Base-by-base conservation (phyloP, 2,888 invertebrate genomes). In the Dastarcus helophoroides region DNA sequence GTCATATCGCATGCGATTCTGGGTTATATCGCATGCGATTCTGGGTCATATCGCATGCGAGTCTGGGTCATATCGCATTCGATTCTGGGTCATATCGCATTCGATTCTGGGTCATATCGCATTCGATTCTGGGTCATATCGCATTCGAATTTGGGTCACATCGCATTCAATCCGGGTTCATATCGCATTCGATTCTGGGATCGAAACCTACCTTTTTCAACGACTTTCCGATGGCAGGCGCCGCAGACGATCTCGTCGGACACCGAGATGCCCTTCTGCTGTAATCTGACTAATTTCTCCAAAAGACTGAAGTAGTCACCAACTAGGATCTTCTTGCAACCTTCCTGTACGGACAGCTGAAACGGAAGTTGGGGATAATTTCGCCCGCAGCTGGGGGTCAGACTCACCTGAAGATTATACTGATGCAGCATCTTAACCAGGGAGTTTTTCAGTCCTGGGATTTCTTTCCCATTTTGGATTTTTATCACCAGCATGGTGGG, bases 401-500 rank as follows among this genome's bases (percentile, higher is more conserved):
- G 21, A 36, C 32, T 46, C 54, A 78, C 77, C 64, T 94, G 93
- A 35, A 94, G 68, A 53, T 86, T 88, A 59, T 90, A 95, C 58
- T 97, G 97, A 48, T 85, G 82, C 63, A 97, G 73, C 77, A 97
- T 90, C 65, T 91, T 93, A 2, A 89, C 88, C 6, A 97, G 67
- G 0, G 93, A 86, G 48, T 84, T 80, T 45, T 91, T 80, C 22
- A 97, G 65, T 21, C 89, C 89, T 5, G 88, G 86, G 47, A 98
- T 90, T 56, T 83, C 70, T 62, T 88, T 77, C 2, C 82, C 79
- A 0, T 78, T 68, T 47, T 84, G 76, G 41, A 98, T 95, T 57
- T 79, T 77, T 49, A 81, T 70, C 31, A 97, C 82, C 22, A 62
- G 42, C 48, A 83, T 73, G 37, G 85, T 78, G 0, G 95, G 95